phyloP scores from a whole-genome alignment of 2,888 invertebrate species.

The Neoaliturus tenellus region DNA sequence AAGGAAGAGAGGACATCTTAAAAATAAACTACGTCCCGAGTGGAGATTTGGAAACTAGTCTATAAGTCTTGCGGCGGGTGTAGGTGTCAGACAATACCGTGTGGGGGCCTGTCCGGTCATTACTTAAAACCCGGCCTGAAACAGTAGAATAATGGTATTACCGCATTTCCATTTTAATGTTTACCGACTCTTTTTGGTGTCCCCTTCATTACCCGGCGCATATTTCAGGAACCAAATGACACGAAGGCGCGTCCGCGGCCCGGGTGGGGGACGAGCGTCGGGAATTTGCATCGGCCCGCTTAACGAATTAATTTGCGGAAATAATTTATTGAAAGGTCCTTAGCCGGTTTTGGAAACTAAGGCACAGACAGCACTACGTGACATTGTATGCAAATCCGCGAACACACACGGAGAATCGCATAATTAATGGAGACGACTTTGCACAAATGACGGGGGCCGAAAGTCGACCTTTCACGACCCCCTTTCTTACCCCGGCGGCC shows the following conservation, averaged over 20 bases:
- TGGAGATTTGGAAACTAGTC: slow-evolving; percentile 48
- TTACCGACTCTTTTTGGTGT: slow-evolving; percentile 13
- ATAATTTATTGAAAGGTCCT: slow-evolving; percentile 37
- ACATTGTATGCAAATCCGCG: slow-evolving; percentile 29
- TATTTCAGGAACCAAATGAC: slow-evolving; percentile 18
- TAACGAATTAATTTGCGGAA: slow-evolving; percentile 39
- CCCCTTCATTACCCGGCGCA: slow-evolving; percentile 28
- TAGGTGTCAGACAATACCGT: slow-evolving; percentile 26
- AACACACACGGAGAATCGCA: slow-evolving; percentile 32
- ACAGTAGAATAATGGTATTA: slow-evolving; percentile 43
- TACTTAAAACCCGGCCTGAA: slow-evolving; percentile 30
- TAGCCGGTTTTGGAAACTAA: slow-evolving; percentile 20
- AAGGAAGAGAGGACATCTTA: background rate
- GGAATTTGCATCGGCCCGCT: slow-evolving; percentile 19
- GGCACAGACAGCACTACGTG: background rate
- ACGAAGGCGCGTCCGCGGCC: background rate
- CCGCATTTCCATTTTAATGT: slow-evolving; percentile 44
- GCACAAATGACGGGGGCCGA: background rate
- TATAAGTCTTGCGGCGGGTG: slow-evolving; percentile 24
- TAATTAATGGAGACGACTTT: slow-evolving; percentile 18
- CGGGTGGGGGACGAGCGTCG: background rate
- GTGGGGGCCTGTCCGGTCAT: slow-evolving; percentile 32
- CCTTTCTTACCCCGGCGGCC: background rate
- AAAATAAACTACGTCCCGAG: background rate
- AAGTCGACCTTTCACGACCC: background rate